Evolutionary conservation across 2,113 vertebrate species (phyloP).

Genomic region (Meriones unguiculatus): DNA sequence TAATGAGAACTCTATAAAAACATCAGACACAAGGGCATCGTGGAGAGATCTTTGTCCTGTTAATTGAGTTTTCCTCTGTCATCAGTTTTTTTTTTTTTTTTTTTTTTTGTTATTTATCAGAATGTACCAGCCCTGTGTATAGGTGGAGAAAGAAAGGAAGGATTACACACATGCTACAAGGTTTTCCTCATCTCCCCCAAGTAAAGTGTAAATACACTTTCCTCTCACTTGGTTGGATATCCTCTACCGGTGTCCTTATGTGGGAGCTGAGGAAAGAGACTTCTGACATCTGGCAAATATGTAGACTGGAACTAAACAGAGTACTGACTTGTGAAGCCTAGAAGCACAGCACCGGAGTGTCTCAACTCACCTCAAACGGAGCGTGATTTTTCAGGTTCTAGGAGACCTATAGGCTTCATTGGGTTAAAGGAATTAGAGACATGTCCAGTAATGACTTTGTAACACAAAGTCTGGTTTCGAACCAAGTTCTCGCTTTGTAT

Average conservation of each 20-base stretch:
- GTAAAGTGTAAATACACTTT: neutral
- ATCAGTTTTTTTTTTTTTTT: constrained; percentile 41
- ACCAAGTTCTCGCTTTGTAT: neutral
- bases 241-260: neutral
- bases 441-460: neutral
- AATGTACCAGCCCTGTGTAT: neutral
- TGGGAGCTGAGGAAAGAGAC: neutral
- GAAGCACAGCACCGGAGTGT: neutral
- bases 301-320: neutral
- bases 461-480: neutral
- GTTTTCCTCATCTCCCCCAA: neutral
- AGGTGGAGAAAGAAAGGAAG: neutral
- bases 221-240: neutral
- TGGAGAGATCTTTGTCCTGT: neutral
- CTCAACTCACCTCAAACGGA: neutral
- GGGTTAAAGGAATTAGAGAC: neutral
- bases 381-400: neutral
- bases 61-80: constrained; percentile 48
- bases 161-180: neutral
- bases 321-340: neutral
- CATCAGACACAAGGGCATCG: neutral
- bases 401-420: neutral
- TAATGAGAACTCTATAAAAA: constrained; percentile 40
- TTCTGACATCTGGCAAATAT: neutral
- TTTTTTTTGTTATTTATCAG: constrained; percentile 11